Evolutionary conservation across 2,113 vertebrate genomes (phyloP).

Genomic region (Chionomys nivalis): DNA sequence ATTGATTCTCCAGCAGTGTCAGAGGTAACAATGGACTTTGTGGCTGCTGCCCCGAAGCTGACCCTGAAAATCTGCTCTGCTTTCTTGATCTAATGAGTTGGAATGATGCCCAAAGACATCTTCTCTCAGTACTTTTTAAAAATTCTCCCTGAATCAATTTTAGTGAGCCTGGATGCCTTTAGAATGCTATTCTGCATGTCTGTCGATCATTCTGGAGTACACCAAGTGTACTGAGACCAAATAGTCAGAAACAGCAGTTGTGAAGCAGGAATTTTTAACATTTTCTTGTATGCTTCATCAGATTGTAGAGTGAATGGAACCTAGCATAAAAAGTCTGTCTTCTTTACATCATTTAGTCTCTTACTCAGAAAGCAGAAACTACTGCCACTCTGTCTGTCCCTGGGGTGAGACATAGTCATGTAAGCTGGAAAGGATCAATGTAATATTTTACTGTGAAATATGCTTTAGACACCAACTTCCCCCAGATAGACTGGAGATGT

Average conservation of each 20-base stretch:
- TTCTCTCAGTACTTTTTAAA: not conserved
- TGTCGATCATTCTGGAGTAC: not conserved
- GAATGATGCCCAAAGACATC: not conserved
- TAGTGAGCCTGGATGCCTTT: not conserved
- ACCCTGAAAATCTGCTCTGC: constrained; percentile 34
- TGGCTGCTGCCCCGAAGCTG: not conserved
- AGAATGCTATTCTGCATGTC: not conserved
- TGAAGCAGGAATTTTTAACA: not conserved
- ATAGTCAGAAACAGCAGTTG: constrained; percentile 40
- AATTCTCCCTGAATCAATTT: not conserved
- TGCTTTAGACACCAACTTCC: not conserved
- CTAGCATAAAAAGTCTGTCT: not conserved
- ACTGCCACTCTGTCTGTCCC: not conserved
- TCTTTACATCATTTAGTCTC: constrained; percentile 32
- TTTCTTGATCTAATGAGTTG: constrained; percentile 37
- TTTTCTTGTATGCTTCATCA: not conserved
- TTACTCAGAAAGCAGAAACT: not conserved
- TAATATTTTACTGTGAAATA: not conserved
- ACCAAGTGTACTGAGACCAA: constrained; percentile 17
- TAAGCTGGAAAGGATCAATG: not conserved
- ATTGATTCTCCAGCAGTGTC: not conserved
- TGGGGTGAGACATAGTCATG: not conserved
- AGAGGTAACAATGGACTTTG: not conserved
- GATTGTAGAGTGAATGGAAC: not conserved
- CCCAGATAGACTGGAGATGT: not conserved